Conservation (phyloP, 2,113 vertebrate species). For the Chlorodrepanis virens region DNA sequence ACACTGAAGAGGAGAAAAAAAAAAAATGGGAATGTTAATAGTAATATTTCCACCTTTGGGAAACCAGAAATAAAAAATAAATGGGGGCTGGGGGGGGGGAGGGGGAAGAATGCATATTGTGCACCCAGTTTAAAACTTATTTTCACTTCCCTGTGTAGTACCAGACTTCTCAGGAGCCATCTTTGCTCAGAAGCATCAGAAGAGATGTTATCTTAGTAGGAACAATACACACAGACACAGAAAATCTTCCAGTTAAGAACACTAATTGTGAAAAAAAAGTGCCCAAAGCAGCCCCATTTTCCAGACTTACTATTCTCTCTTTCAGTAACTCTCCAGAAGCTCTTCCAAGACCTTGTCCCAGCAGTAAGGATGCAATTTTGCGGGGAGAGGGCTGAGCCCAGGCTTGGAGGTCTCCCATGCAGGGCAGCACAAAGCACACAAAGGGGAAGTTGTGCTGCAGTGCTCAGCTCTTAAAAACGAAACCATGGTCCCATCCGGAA, state of each 20-base stretch:
- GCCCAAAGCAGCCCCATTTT: neutral
- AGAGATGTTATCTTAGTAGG: neutral
- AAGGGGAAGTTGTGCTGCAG: neutral
- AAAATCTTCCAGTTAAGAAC: neutral
- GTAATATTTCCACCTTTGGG: neutral
- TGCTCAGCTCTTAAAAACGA: neutral
- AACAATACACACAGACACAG: neutral
- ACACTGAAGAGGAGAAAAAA: neutral
- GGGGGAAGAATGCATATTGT: fast-evolving
- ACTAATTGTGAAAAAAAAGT: neutral
- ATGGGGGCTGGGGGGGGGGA: too few species aligned
- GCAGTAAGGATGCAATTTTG: neutral
- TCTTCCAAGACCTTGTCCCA: neutral
- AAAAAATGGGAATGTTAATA: neutral
- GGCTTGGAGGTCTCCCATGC: neutral
- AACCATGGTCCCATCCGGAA: neutral
- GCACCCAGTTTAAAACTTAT: neutral
- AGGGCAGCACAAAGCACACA: neutral
- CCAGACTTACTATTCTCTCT: neutral
- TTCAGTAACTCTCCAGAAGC: neutral
- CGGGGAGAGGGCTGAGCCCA: neutral
- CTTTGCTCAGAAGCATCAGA: neutral
- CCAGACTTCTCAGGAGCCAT: neutral
- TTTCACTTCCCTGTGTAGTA: neutral
- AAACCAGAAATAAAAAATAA: neutral